Conservation (phyloP, 1,140 invertebrate genomes). For the Anoplolepis gracilipes region DNA sequence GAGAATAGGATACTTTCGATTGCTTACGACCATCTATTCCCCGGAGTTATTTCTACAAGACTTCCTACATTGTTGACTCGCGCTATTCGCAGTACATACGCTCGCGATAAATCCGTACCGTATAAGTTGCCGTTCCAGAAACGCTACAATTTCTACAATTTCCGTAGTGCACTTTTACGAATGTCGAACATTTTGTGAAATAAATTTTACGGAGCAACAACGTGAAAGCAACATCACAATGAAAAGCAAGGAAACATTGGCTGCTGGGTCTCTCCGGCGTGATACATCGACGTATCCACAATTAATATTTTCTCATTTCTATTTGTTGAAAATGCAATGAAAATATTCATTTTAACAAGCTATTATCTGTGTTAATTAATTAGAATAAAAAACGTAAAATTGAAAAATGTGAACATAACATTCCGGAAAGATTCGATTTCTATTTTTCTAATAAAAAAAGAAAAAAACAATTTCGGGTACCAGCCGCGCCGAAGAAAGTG, state of each 20-base stretch:
- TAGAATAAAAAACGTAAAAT: neutral
- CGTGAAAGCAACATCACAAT: neutral
- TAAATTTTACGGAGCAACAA: slow-evolving; percentile 34
- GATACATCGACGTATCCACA: neutral
- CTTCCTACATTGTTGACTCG: slow-evolving; percentile 67
- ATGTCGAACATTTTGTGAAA: slow-evolving; percentile 25
- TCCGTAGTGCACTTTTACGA: slow-evolving; percentile 31
- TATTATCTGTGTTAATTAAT: slow-evolving; percentile 9
- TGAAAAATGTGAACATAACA: neutral
- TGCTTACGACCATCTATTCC: slow-evolving; percentile 62
- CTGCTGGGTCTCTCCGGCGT: no score
- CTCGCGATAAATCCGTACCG: slow-evolving; percentile 48
- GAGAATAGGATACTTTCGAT: slow-evolving; percentile 71
- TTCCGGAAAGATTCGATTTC: neutral
- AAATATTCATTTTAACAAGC: neutral
- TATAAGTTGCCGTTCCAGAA: neutral
- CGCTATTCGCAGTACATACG: slow-evolving; percentile 49
- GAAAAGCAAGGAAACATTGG: neutral
- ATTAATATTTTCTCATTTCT: neutral
- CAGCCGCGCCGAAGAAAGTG: neutral
- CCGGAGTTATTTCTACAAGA: slow-evolving; percentile 62
- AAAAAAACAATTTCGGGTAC: no score
- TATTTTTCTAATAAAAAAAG: neutral
- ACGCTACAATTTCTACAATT: neutral
- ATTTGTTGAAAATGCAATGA: slow-evolving; percentile 2